Evolutionary conservation across 1,140 invertebrate species (phyloP).

Genomic region (Dreissena rostriformis): DNA sequence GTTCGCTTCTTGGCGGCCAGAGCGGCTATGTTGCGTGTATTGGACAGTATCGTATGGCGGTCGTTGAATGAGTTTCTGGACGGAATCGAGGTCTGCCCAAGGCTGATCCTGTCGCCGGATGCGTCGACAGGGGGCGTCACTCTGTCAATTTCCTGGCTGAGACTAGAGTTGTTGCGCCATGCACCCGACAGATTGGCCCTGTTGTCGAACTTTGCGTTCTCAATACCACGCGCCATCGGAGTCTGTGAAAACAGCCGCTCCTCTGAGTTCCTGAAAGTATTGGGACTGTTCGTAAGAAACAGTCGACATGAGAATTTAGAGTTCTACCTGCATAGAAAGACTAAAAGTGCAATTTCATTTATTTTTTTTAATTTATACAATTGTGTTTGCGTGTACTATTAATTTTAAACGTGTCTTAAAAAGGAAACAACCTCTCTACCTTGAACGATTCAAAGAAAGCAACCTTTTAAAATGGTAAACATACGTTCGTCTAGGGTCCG

Average conservation of each 20-base stretch:
- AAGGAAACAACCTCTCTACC: too few relatives aligned
- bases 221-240: slow-evolving; percentile 68
- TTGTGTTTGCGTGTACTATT: too few relatives aligned
- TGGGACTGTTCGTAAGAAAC: neutral
- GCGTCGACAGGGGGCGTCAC: slow-evolving; percentile 23
- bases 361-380: too few relatives aligned
- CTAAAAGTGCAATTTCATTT: too few relatives aligned
- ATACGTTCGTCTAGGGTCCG: slow-evolving; percentile 42
- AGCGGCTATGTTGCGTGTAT: slow-evolving; percentile 78
- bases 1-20: slow-evolving; percentile 76
- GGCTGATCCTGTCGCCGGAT: slow-evolving; percentile 20
- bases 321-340: too few relatives aligned
- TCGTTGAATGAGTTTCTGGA: slow-evolving; percentile 68
- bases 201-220: slow-evolving; percentile 51
- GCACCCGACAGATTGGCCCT: slow-evolving; percentile 51
- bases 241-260: slow-evolving; percentile 74
- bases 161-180: slow-evolving; percentile 60
- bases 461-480: neutral
- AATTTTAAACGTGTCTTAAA: too few relatives aligned
- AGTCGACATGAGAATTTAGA: neutral
- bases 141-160: slow-evolving; percentile 51
- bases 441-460: too few relatives aligned
- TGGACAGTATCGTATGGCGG: slow-evolving; percentile 67
- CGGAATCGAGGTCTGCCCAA: slow-evolving; percentile 58
- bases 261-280: slow-evolving; percentile 65